phyloP scores from a whole-genome alignment of 2,113 vertebrate genomes.

The Hippocampus barbouri region DNA sequence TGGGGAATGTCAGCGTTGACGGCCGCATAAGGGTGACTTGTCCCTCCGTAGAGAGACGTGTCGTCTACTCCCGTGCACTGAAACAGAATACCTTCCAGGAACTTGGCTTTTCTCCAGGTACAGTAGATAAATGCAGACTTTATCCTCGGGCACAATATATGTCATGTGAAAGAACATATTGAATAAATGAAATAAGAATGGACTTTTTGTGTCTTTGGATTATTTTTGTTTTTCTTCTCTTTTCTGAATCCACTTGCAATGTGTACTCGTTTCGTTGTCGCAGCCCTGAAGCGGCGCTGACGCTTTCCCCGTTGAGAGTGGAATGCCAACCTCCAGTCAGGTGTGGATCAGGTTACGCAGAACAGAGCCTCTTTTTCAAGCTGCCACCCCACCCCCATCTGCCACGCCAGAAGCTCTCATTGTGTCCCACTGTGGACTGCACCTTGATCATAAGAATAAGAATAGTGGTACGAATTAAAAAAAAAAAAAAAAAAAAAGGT shows the following conservation, averaged over 20 bases:
- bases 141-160: neutral
- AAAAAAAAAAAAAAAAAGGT: neutral
- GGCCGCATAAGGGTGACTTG: neutral
- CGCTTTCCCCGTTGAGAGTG: slow-evolving; percentile 52
- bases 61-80: slow-evolving; percentile 32
- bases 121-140: slow-evolving; percentile 28
- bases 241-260: neutral
- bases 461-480: neutral
- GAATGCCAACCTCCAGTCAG: slow-evolving; percentile 69
- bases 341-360: slow-evolving; percentile 74
- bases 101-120: slow-evolving; percentile 29
- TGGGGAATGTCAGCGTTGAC: slow-evolving; percentile 14
- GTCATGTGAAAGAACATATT: slow-evolving; percentile 16
- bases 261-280: neutral
- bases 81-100: slow-evolving; percentile 46
- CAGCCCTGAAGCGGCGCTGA: slow-evolving; percentile 49
- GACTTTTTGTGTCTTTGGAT: slow-evolving; percentile 10
- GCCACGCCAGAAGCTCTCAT: slow-evolving; percentile 61
- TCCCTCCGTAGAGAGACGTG: slow-evolving; percentile 15
- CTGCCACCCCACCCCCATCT: slow-evolving; percentile 63
- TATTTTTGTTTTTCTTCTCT: neutral
- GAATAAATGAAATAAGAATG: slow-evolving; percentile 45
- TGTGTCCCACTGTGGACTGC: slow-evolving; percentile 55
- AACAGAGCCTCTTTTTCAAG: slow-evolving; percentile 78
- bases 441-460: slow-evolving; percentile 16